Percentiles rank a stretch among this genome's conserved stretches.
Evolutionary conservation across 2,888 invertebrate species (phyloP).

Genomic region (Suillia variegata): DNA sequence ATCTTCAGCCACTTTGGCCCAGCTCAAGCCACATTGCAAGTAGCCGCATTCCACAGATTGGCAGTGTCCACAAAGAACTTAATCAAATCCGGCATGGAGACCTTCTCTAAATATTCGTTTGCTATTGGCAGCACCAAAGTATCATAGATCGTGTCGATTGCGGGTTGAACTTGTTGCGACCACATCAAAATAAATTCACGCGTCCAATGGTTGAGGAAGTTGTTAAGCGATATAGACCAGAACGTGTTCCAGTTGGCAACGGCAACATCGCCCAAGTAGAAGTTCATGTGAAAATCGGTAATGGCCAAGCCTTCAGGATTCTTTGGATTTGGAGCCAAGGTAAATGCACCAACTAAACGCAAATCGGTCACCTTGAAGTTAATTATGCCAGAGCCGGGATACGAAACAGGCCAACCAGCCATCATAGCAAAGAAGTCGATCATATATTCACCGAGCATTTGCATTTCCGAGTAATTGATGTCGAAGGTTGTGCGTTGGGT

Average conservation of each 20-base stretch:
- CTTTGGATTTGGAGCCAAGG: not conserved
- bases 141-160: slow-evolving; percentile 4
- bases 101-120: slow-evolving; percentile 27
- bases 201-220: slow-evolving; percentile 32
- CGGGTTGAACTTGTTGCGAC: slow-evolving; percentile 35
- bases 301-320: slow-evolving; percentile 34
- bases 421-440: slow-evolving; percentile 24
- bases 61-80: slow-evolving; percentile 6
- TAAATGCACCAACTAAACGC: slow-evolving; percentile 20
- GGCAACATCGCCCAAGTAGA: slow-evolving; percentile 36
- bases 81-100: slow-evolving; percentile 30
- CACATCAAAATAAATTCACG: slow-evolving; percentile 27
- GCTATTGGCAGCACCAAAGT: slow-evolving; percentile 21
- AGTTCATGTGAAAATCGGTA: slow-evolving; percentile 32
- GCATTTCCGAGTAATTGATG: slow-evolving; percentile 36
- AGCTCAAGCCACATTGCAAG: no score
- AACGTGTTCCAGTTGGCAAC: slow-evolving; percentile 38
- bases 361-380: slow-evolving; percentile 22
- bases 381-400: slow-evolving; percentile 21
- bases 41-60: no score
- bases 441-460: slow-evolving; percentile 35
- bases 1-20: no score
- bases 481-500: slow-evolving; percentile 38
- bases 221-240: slow-evolving; percentile 41
- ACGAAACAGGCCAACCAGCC: slow-evolving; percentile 19